phyloP scores from a whole-genome alignment of 2,113 vertebrate genomes.

The Scophthalmus maximus region DNA sequence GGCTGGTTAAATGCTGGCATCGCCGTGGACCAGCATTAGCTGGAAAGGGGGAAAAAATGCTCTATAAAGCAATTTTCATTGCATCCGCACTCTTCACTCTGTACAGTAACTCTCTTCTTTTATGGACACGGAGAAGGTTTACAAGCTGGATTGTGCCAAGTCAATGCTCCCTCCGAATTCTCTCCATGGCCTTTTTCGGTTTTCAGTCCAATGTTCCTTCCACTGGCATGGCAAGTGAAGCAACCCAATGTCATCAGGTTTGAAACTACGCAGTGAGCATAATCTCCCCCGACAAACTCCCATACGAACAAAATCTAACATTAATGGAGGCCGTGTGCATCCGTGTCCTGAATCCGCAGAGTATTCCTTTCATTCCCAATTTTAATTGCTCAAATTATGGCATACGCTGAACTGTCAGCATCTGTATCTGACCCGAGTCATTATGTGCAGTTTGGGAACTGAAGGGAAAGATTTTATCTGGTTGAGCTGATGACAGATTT shows the following conservation, averaged over 20 bases:
- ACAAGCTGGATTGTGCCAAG: constrained; percentile 50
- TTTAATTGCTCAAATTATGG: constrained; percentile 33
- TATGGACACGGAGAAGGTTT: constrained; percentile 55
- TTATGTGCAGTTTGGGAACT: constrained; percentile 60
- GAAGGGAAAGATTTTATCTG: constrained; percentile 49
- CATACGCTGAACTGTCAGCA: constrained; percentile 42
- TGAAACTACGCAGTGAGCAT: constrained; percentile 20
- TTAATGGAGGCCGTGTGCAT: constrained; percentile 20
- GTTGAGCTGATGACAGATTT: constrained; percentile 48
- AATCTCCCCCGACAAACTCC: constrained; percentile 46
- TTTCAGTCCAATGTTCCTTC: constrained; percentile 51
- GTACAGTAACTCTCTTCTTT: constrained; percentile 47
- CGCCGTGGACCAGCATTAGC: constrained; percentile 4
- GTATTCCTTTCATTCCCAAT: constrained; percentile 24
- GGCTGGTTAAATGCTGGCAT: constrained; percentile 44
- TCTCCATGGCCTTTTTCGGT: constrained; percentile 40
- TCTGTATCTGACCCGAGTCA: constrained; percentile 36
- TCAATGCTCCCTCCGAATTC: constrained; percentile 46
- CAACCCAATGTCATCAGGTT: constrained; percentile 31
- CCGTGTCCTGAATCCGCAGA: constrained; percentile 4
- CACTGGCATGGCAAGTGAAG: constrained; percentile 40
- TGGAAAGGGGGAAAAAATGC: constrained; percentile 21
- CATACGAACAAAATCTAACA: constrained; percentile 36
- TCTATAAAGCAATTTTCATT: constrained; percentile 39
- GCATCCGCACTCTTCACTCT: constrained; percentile 14